Evolutionary conservation across 2,888 invertebrate genomes (phyloP).

Genomic region (Nomada fabriciana): DNA sequence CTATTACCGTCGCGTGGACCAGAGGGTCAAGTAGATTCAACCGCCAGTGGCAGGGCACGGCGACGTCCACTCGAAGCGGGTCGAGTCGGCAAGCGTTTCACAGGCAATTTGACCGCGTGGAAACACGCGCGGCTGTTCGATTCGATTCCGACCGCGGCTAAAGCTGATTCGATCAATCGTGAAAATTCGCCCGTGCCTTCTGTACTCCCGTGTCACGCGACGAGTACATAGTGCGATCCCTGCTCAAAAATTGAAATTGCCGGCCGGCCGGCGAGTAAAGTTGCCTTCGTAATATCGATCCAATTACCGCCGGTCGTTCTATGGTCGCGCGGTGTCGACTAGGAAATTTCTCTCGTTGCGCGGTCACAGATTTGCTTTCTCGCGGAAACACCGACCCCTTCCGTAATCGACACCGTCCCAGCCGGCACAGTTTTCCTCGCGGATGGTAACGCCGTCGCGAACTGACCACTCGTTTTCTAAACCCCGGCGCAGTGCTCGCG

Average conservation of each 20-base stretch:
- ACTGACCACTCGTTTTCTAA: not conserved
- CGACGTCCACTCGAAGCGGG: slow-evolving; percentile 32
- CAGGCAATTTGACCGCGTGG: slow-evolving; percentile 50
- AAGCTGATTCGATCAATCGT: slow-evolving; percentile 59
- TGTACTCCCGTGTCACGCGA: slow-evolving; percentile 49
- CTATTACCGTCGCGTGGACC: not conserved
- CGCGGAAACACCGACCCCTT: not conserved
- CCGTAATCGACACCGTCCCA: not conserved
- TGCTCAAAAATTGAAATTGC: slow-evolving; percentile 50
- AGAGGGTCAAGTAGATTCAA: not conserved
- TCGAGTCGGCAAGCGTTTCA: slow-evolving; percentile 44
- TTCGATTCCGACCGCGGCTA: slow-evolving; percentile 31
- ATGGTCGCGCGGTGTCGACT: slow-evolving; percentile 1
- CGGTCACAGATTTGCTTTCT: not conserved
- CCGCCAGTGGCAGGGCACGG: not conserved
- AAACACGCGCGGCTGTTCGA: slow-evolving; percentile 38
- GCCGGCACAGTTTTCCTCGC: not conserved
- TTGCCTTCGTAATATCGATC: slow-evolving; percentile 40
- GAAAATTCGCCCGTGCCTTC: slow-evolving; percentile 60
- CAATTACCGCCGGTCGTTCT: slow-evolving; percentile 44
- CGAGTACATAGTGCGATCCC: slow-evolving; percentile 36
- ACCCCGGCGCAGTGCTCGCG: not conserved
- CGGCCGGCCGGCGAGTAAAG: not conserved
- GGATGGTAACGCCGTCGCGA: not conserved
- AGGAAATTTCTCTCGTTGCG: slow-evolving; percentile 17